Conservation (phyloP, 2,113 vertebrate species). For the Aldabrachelys gigantea region DNA sequence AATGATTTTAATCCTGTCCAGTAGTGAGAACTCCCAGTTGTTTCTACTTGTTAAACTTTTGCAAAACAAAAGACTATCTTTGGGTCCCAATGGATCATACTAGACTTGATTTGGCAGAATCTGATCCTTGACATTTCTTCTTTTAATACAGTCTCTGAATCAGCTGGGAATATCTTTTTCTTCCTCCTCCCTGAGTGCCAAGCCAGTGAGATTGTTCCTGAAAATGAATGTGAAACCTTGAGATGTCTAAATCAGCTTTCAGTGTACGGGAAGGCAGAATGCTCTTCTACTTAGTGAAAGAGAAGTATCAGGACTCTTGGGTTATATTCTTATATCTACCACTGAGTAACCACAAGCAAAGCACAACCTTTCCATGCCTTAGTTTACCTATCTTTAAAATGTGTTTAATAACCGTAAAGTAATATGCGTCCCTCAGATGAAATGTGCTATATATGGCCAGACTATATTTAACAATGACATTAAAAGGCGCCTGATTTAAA, state of each 20-base stretch:
- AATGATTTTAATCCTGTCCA: constrained; percentile 55
- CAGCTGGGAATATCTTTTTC: rapidly evolving
- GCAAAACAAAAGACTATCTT: constrained; percentile 55
- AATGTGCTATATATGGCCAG: not conserved
- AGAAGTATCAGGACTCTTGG: not conserved
- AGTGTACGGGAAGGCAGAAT: not conserved
- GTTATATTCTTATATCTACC: not conserved
- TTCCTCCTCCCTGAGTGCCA: not conserved
- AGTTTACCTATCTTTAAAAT: constrained; percentile 22
- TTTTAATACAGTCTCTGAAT: not conserved
- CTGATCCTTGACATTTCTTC: constrained; percentile 43
- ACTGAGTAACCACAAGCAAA: not conserved
- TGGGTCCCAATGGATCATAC: constrained; percentile 13
- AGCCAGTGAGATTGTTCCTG: constrained; percentile 3
- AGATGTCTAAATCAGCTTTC: constrained; percentile 14
- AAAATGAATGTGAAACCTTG: constrained; percentile 24
- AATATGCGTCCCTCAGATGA: not conserved
- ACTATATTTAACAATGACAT: constrained; percentile 24
- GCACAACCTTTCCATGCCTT: not conserved
- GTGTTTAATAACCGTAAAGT: not conserved
- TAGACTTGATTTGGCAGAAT: constrained; percentile 60
- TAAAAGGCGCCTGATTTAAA: constrained; percentile 47
- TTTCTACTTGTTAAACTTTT: constrained; percentile 21
- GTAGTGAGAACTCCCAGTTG: constrained; percentile 41
- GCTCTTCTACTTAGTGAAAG: not conserved